Base-by-base conservation (phyloP, 2,113 vertebrate genomes). In the Bambusicola thoracicus region DNA sequence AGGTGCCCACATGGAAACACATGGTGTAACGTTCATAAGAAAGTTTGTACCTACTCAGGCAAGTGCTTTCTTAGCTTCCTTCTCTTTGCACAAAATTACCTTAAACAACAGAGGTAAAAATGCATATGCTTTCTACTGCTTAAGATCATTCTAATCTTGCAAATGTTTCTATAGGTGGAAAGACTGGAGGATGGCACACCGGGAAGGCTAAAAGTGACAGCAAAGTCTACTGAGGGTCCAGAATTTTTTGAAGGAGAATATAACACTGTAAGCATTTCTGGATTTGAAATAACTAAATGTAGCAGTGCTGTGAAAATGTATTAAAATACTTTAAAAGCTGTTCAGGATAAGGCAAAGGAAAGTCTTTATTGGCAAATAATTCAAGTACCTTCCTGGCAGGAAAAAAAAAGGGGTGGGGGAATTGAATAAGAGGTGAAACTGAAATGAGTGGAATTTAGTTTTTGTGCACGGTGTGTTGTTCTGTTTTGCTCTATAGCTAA, bases 181-280 rank as follows among this genome's bases (percentile, higher is more conserved):
- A 97, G 98, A 97, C 93, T 99, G 97, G 99, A 99, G 89, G 98
- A 98, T 58, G 99, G 99, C 51, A 97, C 97, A 68, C 99, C 99
- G 6, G 99, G 99, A 76, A 98, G 96, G 95, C 96, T 99, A 93
- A 99, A 98, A 95, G 98, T 99, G 53, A 97, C 97, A 13, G 98
- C 99, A 15, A 98, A 98, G 89, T 99, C 99, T 72, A 99, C 99
- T 22, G 98, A 98, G 41, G 98, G 96, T 11, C 61, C 96, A 2
- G 98, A 99, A 82, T 41, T 98, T 36, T 76, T 98, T 13, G 98
- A 99, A 97, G 99, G 91, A 21, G 98, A 98, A 61, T 99, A 98
- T 87, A 99, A 99, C 94, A 99, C 99, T 19, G 99, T 99, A 97
- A 94, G 98, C 81, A 27, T 61, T 72, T 69, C 59, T 79, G 27